These are phyloP conservation scores for Tenthredo livida DNA, from an alignment of 2,888 invertebrate genomes.

Conservation along the genomic window DNA sequence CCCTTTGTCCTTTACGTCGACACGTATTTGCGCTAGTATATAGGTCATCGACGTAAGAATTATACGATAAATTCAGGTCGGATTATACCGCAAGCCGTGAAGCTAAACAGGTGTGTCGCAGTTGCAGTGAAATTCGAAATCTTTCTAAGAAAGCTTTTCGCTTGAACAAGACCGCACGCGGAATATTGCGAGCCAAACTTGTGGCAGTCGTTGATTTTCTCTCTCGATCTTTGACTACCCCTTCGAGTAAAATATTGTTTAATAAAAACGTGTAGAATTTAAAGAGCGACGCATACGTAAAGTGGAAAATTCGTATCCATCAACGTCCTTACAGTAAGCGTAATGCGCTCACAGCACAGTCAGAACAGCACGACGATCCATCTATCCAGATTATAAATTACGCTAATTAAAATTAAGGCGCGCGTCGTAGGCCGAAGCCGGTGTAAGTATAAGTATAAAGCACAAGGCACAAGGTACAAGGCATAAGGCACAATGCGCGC, in stretches of 20 bases:
- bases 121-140: not conserved
- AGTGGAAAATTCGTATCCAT: conserved; percentile 40
- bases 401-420: conserved; percentile 64
- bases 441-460: conserved; percentile 15
- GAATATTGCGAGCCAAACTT: not conserved
- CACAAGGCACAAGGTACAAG: conserved; percentile 9
- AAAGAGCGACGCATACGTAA: not conserved
- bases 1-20: conserved; percentile 1
- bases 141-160: not conserved
- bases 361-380: conserved; percentile 46
- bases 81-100: not conserved
- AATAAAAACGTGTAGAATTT: not conserved
- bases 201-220: not conserved
- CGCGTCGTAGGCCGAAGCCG: conserved; percentile 49
- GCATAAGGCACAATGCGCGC: conserved; percentile 49
- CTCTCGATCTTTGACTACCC: not conserved
- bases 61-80: not conserved
- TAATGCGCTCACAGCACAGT: conserved; percentile 49
- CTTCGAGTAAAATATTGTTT: not conserved
- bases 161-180: not conserved
- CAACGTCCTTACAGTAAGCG: conserved; percentile 46
- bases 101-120: not conserved
- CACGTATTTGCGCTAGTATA: not conserved
- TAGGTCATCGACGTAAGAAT: conserved; percentile 11
- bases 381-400: conserved; percentile 62